phyloP scores from a whole-genome alignment of 2,113 vertebrate species.

The Dunckerocampus dactyliophorus region DNA sequence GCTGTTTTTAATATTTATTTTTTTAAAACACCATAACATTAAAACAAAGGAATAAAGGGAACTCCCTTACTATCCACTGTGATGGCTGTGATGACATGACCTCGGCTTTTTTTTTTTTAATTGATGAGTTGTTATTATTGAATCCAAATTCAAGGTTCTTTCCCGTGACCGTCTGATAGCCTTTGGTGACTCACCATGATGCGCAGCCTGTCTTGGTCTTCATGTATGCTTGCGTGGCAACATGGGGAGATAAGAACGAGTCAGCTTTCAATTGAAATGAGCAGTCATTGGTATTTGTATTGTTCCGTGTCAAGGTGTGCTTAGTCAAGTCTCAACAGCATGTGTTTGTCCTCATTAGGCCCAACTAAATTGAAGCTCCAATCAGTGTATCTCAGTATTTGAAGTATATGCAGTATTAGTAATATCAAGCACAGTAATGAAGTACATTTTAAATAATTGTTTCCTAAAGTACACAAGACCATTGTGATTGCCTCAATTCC shows the following conservation, averaged over 20 bases:
- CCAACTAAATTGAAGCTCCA: no score
- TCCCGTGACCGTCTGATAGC: not conserved
- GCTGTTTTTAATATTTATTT: not conserved
- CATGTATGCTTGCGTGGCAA: slow-evolving; percentile 16
- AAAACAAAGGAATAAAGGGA: not conserved
- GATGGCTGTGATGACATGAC: not conserved
- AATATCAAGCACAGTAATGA: no score
- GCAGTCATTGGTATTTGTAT: slow-evolving; percentile 32
- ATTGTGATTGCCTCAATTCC: slow-evolving; percentile 24
- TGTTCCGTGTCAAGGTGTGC: slow-evolving; percentile 20
- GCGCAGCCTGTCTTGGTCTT: slow-evolving; percentile 14
- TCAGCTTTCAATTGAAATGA: slow-evolving; percentile 37
- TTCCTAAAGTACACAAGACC: slow-evolving; percentile 1
- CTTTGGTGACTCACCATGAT: slow-evolving; percentile 50
- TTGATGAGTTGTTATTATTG: no score
- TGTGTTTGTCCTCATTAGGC: slow-evolving; percentile 21
- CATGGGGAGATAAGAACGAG: slow-evolving; percentile 14
- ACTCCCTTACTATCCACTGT: not conserved
- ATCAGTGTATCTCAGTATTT: no score
- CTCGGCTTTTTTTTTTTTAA: not conserved
- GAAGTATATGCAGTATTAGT: no score
- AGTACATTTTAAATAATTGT: not conserved
- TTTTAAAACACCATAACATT: not conserved
- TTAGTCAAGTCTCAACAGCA: slow-evolving; percentile 28
- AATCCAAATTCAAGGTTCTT: no score